These are phyloP conservation scores for Caenorhabditis inopinata DNA, from an alignment of 1,140 invertebrate species.

Conservation along the genomic window DNA sequence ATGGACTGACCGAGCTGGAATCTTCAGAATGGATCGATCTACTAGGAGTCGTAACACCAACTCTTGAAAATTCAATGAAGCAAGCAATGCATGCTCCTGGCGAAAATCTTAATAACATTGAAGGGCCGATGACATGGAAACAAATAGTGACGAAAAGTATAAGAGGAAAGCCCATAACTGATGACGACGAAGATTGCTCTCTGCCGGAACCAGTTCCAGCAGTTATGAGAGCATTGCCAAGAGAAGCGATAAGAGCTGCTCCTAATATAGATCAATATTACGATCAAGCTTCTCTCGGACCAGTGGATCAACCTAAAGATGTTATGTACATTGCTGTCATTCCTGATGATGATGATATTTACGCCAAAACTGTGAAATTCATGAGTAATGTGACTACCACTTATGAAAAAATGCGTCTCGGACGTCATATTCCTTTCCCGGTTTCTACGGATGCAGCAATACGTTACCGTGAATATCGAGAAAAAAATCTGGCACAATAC, in stretches of 20 bases:
- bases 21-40: slow-evolving; percentile 18
- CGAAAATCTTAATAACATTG: background rate
- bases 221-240: background rate
- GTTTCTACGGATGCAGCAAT: background rate
- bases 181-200: slow-evolving; percentile 1
- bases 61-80: slow-evolving; percentile 30
- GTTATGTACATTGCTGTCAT: slow-evolving; percentile 89
- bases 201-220: slow-evolving; percentile 9
- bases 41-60: background rate
- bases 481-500: background rate
- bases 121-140: slow-evolving; percentile 44
- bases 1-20: background rate
- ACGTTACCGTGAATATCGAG: background rate
- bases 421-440: background rate
- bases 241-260: slow-evolving; percentile 4
- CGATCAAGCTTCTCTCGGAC: slow-evolving; percentile 73
- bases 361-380: background rate
- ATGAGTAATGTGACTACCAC: slow-evolving; percentile 1
- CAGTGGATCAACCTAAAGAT: slow-evolving; percentile 85
- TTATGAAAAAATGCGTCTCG: background rate
- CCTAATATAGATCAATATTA: slow-evolving; percentile 1
- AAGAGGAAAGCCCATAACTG: background rate
- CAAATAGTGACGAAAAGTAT: slow-evolving; percentile 7
- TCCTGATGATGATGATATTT: slow-evolving; percentile 77
- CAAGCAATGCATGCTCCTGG: background rate